Conservation (phyloP, 2,888 invertebrate genomes). For the Incurvaria masculella region DNA sequence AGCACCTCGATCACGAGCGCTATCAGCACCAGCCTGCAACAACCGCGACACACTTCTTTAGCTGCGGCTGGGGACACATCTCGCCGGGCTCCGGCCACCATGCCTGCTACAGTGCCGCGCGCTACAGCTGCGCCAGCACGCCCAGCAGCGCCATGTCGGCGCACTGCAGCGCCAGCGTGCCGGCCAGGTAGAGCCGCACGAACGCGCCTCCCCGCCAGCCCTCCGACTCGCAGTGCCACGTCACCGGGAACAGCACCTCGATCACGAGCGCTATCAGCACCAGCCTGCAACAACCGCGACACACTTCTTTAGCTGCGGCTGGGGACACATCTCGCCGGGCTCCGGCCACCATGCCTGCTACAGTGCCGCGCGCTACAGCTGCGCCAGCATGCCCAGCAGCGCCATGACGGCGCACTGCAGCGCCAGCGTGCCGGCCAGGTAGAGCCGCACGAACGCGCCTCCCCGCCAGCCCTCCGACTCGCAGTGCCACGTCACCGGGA, state of each 20-base stretch:
- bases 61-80: no score
- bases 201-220: slow-evolving; percentile 70
- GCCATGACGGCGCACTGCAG: slow-evolving; percentile 63
- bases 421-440: slow-evolving; percentile 67
- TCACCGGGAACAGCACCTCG: slow-evolving; percentile 61
- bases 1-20: slow-evolving; percentile 63
- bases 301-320: no score
- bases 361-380: slow-evolving; percentile 73
- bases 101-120: slow-evolving; percentile 76
- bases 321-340: no score
- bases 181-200: slow-evolving; percentile 70
- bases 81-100: slow-evolving; percentile 66
- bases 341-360: slow-evolving; percentile 71
- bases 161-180: slow-evolving; percentile 63
- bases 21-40: slow-evolving; percentile 64
- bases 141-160: slow-evolving; percentile 62
- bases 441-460: slow-evolving; percentile 69
- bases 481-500: slow-evolving; percentile 68
- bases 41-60: no score
- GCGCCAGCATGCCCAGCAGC: slow-evolving; percentile 62
- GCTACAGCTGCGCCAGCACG: slow-evolving; percentile 66
- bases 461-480: slow-evolving; percentile 64
- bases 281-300: no score
- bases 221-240: slow-evolving; percentile 66
- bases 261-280: slow-evolving; percentile 63